Evolutionary conservation across 2,888 invertebrate genomes (phyloP), one percentile per base, ranked within the genome.

Genomic region (Embidobia sp.): DNA sequence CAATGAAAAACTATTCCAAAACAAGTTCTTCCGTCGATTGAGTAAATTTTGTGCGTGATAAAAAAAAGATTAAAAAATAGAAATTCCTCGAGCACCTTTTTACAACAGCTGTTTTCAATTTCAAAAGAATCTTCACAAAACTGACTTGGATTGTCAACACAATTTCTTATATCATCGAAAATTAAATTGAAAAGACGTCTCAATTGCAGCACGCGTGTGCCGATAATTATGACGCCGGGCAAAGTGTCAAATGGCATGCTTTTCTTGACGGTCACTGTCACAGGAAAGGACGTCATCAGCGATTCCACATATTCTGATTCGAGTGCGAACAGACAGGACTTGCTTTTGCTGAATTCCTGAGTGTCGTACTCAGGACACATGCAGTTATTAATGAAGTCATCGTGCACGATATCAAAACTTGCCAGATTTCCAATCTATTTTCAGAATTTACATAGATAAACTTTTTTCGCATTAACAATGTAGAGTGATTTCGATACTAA

Each of bases 301-400:
- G 90, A 87, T n/a, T 84, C 83, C 0, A 93, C 91, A 22, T 92
- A 92, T 4, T 85, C 80, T 37, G 92, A 90, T 18, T 92, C 91
- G 2, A 94, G 86, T 0, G 93, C 93, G 83, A 94, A 94, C n/a
- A 94, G 88, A 80, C 93, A 93, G 0, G 94, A 94, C 86, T 93
- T 94, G 18, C 94, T 94, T 79, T 90, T 93, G 83, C 92, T 93
- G 64, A 93, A 92, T 0, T 90, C 87, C 82, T 91, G 91, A 0
- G 90, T 85, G 63, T 90, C 90, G 42, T 89, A 90, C 6, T 88
- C 87, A 3, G 83, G 67, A 73, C 91, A 90, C 27, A 86, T 82
- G 40, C 91, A 90, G 1, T 90, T 87, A 63, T 87, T 82, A 6
- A 88, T 84, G 48, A 89, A 87, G 73, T 93, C 92, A 73, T 93